phyloP scores from a whole-genome alignment of 2,888 invertebrate species.

The Blastobasis adustella region DNA sequence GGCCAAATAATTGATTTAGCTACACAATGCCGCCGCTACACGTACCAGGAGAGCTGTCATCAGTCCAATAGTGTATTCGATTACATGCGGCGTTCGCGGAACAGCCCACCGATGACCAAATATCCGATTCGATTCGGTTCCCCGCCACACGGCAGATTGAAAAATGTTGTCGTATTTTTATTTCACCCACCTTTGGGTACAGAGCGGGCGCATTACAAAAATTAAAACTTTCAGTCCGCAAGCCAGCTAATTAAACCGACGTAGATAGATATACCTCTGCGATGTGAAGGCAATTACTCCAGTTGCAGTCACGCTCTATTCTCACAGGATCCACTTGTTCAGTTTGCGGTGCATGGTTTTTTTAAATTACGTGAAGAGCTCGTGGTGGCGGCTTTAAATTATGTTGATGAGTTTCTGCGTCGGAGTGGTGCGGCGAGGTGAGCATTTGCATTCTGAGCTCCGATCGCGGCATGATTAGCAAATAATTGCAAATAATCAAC shows the following conservation, averaged over 20 bases:
- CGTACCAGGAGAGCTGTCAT: conserved; percentile 18
- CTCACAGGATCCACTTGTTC: conserved; percentile 34
- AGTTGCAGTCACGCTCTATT: conserved; percentile 38
- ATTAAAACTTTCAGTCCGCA: conserved; percentile 46
- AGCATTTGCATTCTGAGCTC: conserved; percentile 21
- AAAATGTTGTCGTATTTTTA: conserved; percentile 27
- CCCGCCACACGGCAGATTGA: conserved; percentile 35
- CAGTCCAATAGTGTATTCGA: conserved; percentile 45
- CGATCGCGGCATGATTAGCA: conserved; percentile 39
- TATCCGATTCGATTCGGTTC: conserved; percentile 42
- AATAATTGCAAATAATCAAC: conserved; percentile 47
- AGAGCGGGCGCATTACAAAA: conserved; percentile 35
- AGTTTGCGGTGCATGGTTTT: conserved; percentile 18
- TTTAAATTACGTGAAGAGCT: conserved; percentile 30
- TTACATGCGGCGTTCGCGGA: conserved; percentile 48
- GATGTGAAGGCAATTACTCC: conserved; percentile 49
- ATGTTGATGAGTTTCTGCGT: conserved; percentile 12
- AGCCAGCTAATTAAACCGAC: conserved; percentile 53
- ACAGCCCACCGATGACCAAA: conserved; percentile 42
- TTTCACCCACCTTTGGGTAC: conserved; percentile 10
- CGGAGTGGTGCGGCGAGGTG: neutral
- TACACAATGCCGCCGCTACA: conserved; percentile 23
- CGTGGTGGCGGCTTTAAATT: conserved; percentile 13
- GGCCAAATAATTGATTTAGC: conserved; percentile 35
- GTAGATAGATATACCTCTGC: conserved; percentile 31